Percentiles rank a stretch among this genome's conserved stretches.
These are phyloP conservation scores for cat (Felis catus) DNA, from an alignment of 2,113 vertebrate species.

Conservation along the genomic window F.catus_Fca126_mat1.0 CM031412.1:35617501-35618000, in stretches of 20 bases:
- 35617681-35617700: not conserved
- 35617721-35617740: not conserved
- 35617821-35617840: conserved; percentile 75
- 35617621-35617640: not conserved
- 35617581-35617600: not conserved
- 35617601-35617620: too few relatives aligned
- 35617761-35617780: not conserved
- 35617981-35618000: conserved; percentile 64
- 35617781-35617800: conserved; percentile 67
- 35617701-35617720: not conserved
- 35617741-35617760: not conserved
- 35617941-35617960: conserved; percentile 51
- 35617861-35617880: conserved; percentile 75
- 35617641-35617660: not conserved
- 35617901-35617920: conserved; percentile 71
- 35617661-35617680: not conserved
- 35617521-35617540: not conserved
- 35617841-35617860: conserved; percentile 65
- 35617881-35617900: conserved; percentile 70
- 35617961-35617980: conserved; percentile 67
- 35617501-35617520: not conserved
- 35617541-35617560: not conserved
- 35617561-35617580: not conserved
- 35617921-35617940: conserved; percentile 79
- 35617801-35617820: conserved; percentile 65